Base-by-base conservation (phyloP, 2,797 vertebrate species). In the Acipenser ruthenus region DNA sequence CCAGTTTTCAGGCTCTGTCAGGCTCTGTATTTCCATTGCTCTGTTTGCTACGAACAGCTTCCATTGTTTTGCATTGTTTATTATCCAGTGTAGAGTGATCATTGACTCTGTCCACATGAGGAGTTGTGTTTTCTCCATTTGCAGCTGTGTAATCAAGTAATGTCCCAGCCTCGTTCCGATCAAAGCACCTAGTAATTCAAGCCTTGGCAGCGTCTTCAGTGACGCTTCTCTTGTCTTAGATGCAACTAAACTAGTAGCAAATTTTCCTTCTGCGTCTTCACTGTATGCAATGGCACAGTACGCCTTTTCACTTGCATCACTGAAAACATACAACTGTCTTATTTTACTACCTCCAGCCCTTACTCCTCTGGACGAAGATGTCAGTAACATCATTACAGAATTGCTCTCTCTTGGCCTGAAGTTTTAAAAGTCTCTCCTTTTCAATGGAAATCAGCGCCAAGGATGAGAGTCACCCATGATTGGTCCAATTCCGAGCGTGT, bases 141-240 rank as follows among this genome's bases (percentile, higher is more conserved):
- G 64, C 15, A 74, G 60, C 12, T 68, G 7, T 6, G 49, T 70
- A 6, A 68, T 52, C 6, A 75, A 62, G 8, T 18, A 70, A 7
- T 69, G 61, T 10, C 53, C 68, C 10, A 68, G 8, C n/a, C 70
- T 65, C 7, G 67, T 69, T 53, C 72, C 71, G 10, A 72, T 71
- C 9, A 77, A 49, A 6, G 73, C 68, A 6, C 73, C 72, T 70
- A 74, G 71, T 0, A 73, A 37, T 11, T 78, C 70, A 7, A 77
- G 47, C 1, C 10, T 52, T 13, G 71, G 73, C 6, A 75, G 51
- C 0, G 74, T 71, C 51, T 73, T 78, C 5, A 78, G 4, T 4
- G 71, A 67, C 0, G 70, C 66, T 0, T 75, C 69, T 11, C 49
- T 67, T 7, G 68, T 65, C 13, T 76, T 75, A 0, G 70, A 75